Conservation (phyloP, 2,113 vertebrate genomes). For the Butorides virescens region DNA sequence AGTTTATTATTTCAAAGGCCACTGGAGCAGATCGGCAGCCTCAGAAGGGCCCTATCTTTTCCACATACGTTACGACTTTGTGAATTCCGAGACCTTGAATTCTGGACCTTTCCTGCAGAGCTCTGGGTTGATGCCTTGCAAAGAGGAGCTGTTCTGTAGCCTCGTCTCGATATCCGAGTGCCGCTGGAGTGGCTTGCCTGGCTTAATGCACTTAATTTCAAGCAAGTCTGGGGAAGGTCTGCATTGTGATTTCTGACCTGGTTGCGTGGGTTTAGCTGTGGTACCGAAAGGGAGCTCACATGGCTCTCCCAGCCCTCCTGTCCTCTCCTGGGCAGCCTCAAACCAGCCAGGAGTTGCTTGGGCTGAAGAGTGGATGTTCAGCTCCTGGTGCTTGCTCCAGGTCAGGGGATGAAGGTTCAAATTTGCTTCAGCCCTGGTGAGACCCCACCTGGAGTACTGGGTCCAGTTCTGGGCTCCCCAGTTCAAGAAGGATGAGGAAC, state of each 20-base stretch:
- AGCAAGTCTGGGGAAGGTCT: background rate
- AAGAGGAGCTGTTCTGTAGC: background rate
- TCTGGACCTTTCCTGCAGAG: background rate
- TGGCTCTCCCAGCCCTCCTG: background rate
- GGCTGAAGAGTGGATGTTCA: no score
- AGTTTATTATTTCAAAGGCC: conserved; percentile 12
- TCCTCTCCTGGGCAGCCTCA: background rate
- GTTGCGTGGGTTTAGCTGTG: background rate
- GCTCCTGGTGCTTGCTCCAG: background rate
- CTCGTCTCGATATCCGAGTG: accelerated
- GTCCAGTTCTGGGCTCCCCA: no score
- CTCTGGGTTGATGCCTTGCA: background rate
- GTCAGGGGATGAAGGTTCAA: background rate
- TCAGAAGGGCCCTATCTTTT: background rate
- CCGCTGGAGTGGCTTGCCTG: background rate
- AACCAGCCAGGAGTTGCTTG: background rate
- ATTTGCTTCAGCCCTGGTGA: no score
- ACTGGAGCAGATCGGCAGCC: accelerated
- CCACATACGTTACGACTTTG: accelerated
- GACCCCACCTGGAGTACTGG: no score
- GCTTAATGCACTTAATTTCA: accelerated
- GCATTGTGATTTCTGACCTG: accelerated
- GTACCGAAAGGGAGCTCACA: accelerated
- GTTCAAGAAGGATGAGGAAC: no score
- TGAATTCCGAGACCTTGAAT: background rate